A percentile compares a stretch with the other conserved stretches of the same genome.
Evolutionary conservation across 2,113 vertebrate species (phyloP).

Genomic region (Caracal caracal): DNA sequence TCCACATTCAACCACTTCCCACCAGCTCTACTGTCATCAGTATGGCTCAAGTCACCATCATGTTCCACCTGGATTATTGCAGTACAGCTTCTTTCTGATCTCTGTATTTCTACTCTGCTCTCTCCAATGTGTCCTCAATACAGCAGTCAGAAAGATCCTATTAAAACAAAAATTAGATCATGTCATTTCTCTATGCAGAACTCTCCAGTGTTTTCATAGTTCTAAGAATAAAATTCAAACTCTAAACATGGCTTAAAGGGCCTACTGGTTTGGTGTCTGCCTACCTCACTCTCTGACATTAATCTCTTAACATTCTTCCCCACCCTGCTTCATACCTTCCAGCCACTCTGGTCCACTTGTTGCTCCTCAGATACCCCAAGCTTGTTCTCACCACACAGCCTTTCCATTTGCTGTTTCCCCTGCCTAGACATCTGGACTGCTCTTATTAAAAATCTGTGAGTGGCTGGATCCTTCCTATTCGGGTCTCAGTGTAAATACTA

Average conservation of each 20-base stretch:
- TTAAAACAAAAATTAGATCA: background rate
- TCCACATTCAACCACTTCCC: background rate
- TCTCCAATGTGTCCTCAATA: background rate
- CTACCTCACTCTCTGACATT: background rate
- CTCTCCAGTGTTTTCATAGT: background rate
- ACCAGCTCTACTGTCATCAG: background rate
- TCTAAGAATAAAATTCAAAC: slow-evolving; percentile 18
- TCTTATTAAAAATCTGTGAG: background rate
- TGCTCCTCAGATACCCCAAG: background rate
- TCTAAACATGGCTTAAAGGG: background rate
- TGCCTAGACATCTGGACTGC: background rate
- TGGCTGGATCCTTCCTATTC: background rate
- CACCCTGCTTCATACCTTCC: background rate
- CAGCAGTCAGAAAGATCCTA: background rate
- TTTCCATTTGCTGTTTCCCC: background rate
- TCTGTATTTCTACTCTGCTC: background rate
- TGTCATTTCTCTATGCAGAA: background rate
- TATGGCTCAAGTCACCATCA: background rate
- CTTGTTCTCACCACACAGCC: background rate
- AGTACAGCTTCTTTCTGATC: background rate
- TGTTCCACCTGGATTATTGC: background rate
- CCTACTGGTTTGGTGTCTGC: background rate
- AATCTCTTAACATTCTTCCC: background rate
- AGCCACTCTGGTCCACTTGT: background rate
- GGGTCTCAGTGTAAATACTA: background rate